A percentile compares a stretch with the other conserved stretches of the same genome.
Conservation (phyloP, 2,797 vertebrate genomes). For the Acanthurus tractus region DNA sequence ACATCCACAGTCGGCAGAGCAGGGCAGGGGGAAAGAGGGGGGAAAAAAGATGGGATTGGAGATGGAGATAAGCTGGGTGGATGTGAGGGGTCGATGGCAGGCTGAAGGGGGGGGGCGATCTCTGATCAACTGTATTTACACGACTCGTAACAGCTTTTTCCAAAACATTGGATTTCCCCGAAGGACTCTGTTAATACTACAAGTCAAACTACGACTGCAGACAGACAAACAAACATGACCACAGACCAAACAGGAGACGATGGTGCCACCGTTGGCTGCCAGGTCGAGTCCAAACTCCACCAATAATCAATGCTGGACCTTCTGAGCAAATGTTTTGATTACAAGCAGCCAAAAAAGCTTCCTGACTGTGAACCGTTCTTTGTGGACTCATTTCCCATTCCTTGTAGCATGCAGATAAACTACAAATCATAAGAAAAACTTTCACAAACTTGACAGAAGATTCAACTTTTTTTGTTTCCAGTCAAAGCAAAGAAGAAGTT, state of each 20-base stretch:
- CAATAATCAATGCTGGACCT: constrained; percentile 12
- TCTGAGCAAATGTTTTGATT: constrained; percentile 39
- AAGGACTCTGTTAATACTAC: not conserved
- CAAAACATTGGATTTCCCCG: constrained; percentile 6
- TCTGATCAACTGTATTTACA: not conserved
- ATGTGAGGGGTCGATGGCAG: not conserved
- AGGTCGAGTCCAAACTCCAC: constrained; percentile 29
- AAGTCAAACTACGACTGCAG: not conserved
- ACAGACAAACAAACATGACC: not conserved
- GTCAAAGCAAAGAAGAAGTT: constrained; percentile 44
- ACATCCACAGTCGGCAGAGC: constrained; percentile 58
- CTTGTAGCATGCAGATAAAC: not conserved
- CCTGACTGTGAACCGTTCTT: not conserved
- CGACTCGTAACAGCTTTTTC: not conserved
- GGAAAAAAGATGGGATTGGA: not conserved
- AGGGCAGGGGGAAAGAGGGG: constrained; percentile 2
- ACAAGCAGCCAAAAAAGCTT: constrained; percentile 8
- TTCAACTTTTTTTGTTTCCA: constrained; percentile 43
- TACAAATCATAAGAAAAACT: not conserved
- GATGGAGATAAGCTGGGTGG: not conserved
- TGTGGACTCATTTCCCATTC: not conserved
- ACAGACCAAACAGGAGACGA: constrained; percentile 16
- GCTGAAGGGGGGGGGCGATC: not conserved
- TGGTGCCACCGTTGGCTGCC: not conserved
- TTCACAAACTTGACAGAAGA: constrained; percentile 5